phyloP scores from a whole-genome alignment of 2,113 vertebrate genomes.

The Lepidothrix coronata region DNA sequence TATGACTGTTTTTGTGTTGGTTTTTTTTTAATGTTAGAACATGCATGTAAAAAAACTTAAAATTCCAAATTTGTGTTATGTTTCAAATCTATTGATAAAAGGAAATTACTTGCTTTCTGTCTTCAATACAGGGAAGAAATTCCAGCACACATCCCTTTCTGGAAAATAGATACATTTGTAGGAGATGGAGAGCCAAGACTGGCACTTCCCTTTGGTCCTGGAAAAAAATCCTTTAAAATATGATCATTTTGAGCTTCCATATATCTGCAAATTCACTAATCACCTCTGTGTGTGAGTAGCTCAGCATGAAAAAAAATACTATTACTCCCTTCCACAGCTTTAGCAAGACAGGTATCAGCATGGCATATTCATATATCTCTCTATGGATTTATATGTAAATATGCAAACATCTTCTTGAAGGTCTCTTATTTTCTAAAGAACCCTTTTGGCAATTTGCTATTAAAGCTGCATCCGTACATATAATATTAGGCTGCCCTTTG shows the following conservation, averaged over 20 bases:
- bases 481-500: slow-evolving; percentile 10
- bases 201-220: not conserved
- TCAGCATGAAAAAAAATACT: not conserved
- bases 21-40: not conserved
- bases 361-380: not conserved
- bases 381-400: slow-evolving; percentile 43
- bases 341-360: slow-evolving; percentile 27
- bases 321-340: slow-evolving; percentile 4
- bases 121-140: not conserved
- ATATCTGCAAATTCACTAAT: not conserved
- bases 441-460: slow-evolving; percentile 36
- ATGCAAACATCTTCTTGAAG: slow-evolving; percentile 30
- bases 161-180: not conserved
- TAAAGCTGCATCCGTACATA: not conserved
- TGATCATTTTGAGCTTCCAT: not conserved
- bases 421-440: slow-evolving; percentile 30
- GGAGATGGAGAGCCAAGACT: not conserved
- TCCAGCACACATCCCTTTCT: not conserved
- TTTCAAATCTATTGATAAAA: not conserved
- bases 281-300: not conserved
- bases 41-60: not conserved
- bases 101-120: not conserved
- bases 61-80: not conserved
- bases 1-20: too few species aligned
- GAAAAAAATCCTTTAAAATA: not conserved